Conservation (phyloP, 2,888 invertebrate species). For the Sylvicola fuscatus region DNA sequence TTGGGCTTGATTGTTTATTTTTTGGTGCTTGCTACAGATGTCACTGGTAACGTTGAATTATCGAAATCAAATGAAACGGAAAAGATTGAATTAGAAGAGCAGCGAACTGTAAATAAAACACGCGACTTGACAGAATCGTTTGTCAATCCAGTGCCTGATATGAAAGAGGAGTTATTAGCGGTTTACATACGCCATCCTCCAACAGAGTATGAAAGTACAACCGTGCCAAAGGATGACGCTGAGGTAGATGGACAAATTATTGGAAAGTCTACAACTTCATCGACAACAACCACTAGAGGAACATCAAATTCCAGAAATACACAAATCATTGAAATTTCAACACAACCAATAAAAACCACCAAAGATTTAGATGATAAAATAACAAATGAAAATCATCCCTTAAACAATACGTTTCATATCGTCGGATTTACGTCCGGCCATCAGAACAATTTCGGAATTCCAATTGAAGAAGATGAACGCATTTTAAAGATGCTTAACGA, state of each 20-base stretch:
- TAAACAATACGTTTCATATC: slow-evolving; percentile 9
- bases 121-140: no score
- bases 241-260: background rate
- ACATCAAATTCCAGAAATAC: slow-evolving; percentile 5
- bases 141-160: no score
- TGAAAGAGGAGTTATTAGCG: no score
- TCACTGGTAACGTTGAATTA: background rate
- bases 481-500: slow-evolving; percentile 19
- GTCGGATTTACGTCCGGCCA: slow-evolving; percentile 36
- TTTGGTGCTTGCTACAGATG: slow-evolving; percentile 1
- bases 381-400: slow-evolving; percentile 1
- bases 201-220: background rate
- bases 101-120: background rate
- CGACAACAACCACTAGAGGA: slow-evolving; percentile 1
- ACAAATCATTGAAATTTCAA: slow-evolving; percentile 7
- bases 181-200: no score
- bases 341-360: slow-evolving; percentile 1
- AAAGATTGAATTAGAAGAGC: slow-evolving; percentile 1
- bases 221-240: background rate
- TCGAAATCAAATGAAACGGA: background rate
- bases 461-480: slow-evolving; percentile 36
- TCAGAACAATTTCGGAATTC: slow-evolving; percentile 38
- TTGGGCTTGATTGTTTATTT: slow-evolving; percentile 8
- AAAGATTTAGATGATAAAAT: slow-evolving; percentile 6
- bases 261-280: background rate